Conservation (phyloP, 2,797 vertebrate species). For the Cuculus canorus region DNA sequence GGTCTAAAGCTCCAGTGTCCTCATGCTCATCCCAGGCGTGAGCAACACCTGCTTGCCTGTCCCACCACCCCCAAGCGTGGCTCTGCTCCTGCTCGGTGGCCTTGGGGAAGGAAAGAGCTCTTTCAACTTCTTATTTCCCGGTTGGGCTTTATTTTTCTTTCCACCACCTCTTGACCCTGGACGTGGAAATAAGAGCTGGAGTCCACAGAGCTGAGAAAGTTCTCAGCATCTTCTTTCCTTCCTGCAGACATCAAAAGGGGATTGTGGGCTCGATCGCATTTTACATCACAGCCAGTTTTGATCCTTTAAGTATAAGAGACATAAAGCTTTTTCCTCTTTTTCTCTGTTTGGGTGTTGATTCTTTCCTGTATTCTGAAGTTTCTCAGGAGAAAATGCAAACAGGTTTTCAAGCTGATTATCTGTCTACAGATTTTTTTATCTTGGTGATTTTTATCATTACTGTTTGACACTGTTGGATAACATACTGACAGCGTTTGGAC, state of each 20-base stretch:
- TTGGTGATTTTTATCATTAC: background rate
- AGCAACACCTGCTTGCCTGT: background rate
- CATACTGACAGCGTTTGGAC: background rate
- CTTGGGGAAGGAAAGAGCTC: conserved; percentile 47
- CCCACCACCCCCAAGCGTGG: background rate
- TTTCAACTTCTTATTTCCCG: conserved; percentile 75
- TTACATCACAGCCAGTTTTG: conserved; percentile 41
- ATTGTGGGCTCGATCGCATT: background rate
- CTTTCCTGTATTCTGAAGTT: conserved; percentile 52
- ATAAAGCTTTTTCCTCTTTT: conserved; percentile 52
- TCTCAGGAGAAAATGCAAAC: conserved; percentile 43
- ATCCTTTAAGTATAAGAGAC: conserved; percentile 51
- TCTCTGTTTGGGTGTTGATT: conserved; percentile 38
- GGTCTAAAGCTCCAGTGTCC: background rate
- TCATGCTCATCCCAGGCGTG: background rate
- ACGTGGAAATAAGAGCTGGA: conserved; percentile 73
- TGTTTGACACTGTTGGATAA: background rate
- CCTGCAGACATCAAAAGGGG: conserved; percentile 74
- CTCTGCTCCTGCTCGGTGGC: background rate
- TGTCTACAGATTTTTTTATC: background rate
- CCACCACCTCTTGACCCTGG: conserved; percentile 77
- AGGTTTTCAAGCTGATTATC: background rate
- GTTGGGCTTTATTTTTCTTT: conserved; percentile 73
- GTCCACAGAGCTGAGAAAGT: conserved; percentile 79
- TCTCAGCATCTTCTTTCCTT: conserved; percentile 81